Evolutionary conservation across 2,888 invertebrate species (phyloP).

Genomic region (Andrena marginata): DNA sequence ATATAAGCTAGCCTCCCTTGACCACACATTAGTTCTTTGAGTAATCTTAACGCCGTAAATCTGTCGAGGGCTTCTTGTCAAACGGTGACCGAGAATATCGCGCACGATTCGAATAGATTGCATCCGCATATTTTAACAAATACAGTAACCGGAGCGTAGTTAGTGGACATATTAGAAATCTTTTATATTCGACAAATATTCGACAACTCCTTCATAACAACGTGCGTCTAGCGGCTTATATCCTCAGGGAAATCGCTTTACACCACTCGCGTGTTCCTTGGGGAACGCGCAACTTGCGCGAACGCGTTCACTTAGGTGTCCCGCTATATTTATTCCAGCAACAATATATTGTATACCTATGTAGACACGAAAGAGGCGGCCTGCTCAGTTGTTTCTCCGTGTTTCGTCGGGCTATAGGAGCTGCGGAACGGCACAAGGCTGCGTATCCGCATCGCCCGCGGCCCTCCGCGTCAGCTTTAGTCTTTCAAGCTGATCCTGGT

Average conservation of each 20-base stretch:
- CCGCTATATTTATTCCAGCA: not conserved
- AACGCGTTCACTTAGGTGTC: not conserved
- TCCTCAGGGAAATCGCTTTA: not conserved
- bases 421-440: not conserved
- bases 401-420: not conserved
- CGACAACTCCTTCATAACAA: not conserved
- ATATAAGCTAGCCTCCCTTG: too few relatives aligned
- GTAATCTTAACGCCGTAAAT: too few relatives aligned
- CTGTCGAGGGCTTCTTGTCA: too few relatives aligned
- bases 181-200: too few relatives aligned
- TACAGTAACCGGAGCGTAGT: too few relatives aligned
- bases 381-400: slow-evolving; percentile 4
- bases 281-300: too few relatives aligned
- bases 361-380: not conserved
- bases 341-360: too few relatives aligned
- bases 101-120: too few relatives aligned
- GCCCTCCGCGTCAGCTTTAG: slow-evolving; percentile 25
- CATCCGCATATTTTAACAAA: too few relatives aligned
- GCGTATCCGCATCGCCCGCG: slow-evolving; percentile 37
- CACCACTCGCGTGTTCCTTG: not conserved
- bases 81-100: too few relatives aligned
- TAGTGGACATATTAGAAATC: too few relatives aligned
- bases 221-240: not conserved
- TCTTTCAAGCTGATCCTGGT: slow-evolving; percentile 14
- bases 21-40: too few relatives aligned